phyloP scores from a whole-genome alignment of 2,797 vertebrate genomes.

The Sebastolobus altivelis region DNA sequence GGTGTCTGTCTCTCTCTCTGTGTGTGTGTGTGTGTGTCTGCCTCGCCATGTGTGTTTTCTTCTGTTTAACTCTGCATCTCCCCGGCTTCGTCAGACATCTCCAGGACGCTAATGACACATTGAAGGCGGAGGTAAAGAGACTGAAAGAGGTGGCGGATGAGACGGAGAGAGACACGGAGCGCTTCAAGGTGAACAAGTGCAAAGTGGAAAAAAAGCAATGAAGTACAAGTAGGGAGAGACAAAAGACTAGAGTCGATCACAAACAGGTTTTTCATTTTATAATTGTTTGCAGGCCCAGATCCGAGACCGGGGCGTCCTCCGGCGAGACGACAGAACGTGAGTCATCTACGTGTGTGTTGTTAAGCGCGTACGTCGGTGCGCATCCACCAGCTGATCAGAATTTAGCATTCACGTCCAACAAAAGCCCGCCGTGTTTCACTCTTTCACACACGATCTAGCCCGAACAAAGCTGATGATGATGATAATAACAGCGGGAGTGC shows the following conservation, averaged over 20 bases:
- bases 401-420: constrained; percentile 57
- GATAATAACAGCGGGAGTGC: constrained; percentile 77
- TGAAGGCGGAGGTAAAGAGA: constrained; percentile 78
- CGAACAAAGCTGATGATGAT: constrained; percentile 76
- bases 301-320: constrained; percentile 28
- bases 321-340: constrained; percentile 58
- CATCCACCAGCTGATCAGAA: constrained; percentile 67
- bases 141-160: constrained; percentile 67
- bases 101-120: constrained; percentile 75
- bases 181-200: constrained; percentile 75
- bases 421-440: constrained; percentile 62
- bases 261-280: constrained; percentile 58
- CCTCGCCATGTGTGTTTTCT: constrained; percentile 48
- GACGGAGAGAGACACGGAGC: constrained; percentile 67
- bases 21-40: not conserved
- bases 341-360: constrained; percentile 40
- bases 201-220: constrained; percentile 41
- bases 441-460: constrained; percentile 68
- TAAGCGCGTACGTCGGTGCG: constrained; percentile 39
- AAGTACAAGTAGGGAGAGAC: constrained; percentile 38
- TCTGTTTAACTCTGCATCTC: constrained; percentile 50
- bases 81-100: constrained; percentile 73
- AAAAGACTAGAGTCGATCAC: constrained; percentile 44
- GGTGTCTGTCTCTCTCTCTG: constrained; percentile 34
- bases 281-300: constrained; percentile 70